These are phyloP conservation scores for Shinisaurus crocodilurus DNA, from an alignment of 2,113 vertebrate genomes.

Conservation along the genomic window DNA sequence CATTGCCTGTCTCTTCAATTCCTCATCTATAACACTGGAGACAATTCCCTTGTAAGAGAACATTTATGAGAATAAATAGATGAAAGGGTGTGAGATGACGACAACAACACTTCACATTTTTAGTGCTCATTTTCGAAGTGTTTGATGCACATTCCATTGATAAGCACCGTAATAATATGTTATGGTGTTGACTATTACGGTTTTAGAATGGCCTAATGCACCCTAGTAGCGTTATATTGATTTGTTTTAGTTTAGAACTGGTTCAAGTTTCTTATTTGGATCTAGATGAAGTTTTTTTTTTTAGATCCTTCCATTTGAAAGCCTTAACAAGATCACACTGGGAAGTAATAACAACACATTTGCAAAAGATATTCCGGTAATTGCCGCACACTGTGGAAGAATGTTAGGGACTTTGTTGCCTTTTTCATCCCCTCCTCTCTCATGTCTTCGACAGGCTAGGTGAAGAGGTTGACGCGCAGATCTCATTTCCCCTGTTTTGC, in stretches of 20 bases:
- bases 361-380: constrained; percentile 55
- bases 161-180: background rate
- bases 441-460: constrained; percentile 78
- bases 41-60: background rate
- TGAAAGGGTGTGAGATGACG: background rate
- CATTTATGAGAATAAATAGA: background rate
- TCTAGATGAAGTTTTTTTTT: background rate
- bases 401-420: constrained; percentile 45
- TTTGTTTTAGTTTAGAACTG: background rate
- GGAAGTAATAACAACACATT: constrained; percentile 41
- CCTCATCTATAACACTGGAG: background rate
- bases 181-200: background rate
- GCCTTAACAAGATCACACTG: constrained; percentile 11
- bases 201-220: background rate
- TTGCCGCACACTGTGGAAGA: constrained; percentile 42
- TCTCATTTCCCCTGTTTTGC: constrained; percentile 83
- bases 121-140: background rate
- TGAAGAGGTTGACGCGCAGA: constrained; percentile 82
- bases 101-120: background rate
- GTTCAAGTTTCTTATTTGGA: background rate
- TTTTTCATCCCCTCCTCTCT: constrained; percentile 57
- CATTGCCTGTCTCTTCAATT: background rate
- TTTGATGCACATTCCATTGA: background rate
- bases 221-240: background rate
- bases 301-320: constrained; percentile 51